Evolutionary conservation across 92 coral and sea anemone species (phyloP), one percentile per base, ranked within the genome.

Genomic region (Umimayanthus chanpuru): DNA sequence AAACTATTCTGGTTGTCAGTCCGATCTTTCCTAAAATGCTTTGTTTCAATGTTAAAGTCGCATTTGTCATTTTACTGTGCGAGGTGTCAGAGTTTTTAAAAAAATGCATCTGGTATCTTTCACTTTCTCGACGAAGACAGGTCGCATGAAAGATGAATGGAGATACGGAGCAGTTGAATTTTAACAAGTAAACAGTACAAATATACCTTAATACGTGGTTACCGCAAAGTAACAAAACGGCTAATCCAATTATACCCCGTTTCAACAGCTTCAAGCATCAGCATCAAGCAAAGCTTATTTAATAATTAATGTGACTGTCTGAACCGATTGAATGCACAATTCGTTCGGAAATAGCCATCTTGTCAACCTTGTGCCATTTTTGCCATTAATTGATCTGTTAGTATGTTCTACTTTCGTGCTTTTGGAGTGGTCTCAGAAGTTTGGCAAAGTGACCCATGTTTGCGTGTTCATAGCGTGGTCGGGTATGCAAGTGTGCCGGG

Each of bases 261-360:
- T 68, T 83, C 79, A 40, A 21, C 87, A 83, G 67, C 39, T 83
- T 71, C 67, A 43, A 67, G 87, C 56, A 70, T 83, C 44, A 75
- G 87, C 23, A 53, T 41, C 26, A 30, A 9, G 61, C 25, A 68
- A 82, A 25, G 39, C n/a, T 67, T 44, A 25, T 14, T 70, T 26
- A n/a, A n/a, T n/a, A n/a, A n/a, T 25, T 80, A 32, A 32, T 32
- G 36, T 29, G 18, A n/a, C 0, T 21, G 23, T 30, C 12, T 30
- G n/a, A 2, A 30, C 49, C 5, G 70, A 16, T 6, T 21, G 14
- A 30, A 50, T 55, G 21, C 70, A 30, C 32, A 20, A 40, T 11
- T 75, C 0, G 79, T 23, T 75, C 25, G 53, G 47, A 73, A 32
- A 73, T 32, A 32, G 44, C 44, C 16, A 9, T 73, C 47, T 29